Conservation (phyloP, 2,113 vertebrate genomes). For the Vulpes vulpes region DNA sequence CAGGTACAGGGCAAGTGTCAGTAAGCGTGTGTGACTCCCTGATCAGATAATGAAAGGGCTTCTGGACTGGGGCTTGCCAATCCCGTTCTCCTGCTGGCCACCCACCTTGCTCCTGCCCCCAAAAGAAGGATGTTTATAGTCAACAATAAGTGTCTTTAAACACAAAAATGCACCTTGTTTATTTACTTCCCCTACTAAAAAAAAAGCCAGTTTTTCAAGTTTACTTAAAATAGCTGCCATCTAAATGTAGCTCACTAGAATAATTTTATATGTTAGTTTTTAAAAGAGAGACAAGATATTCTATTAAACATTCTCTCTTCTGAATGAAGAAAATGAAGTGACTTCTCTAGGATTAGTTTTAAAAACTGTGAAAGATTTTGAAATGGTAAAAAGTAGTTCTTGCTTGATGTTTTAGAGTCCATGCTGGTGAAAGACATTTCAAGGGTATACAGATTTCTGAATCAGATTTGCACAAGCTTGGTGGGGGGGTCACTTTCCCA, state of each 20-base stretch:
- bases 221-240: neutral
- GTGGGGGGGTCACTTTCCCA: too few species aligned
- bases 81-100: too few species aligned
- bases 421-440: neutral
- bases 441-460: neutral
- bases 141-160: neutral
- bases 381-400: neutral
- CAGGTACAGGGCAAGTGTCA: neutral
- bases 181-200: neutral
- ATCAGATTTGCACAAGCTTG: neutral
- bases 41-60: fast-evolving
- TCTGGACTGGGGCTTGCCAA: neutral
- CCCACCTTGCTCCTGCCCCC: neutral
- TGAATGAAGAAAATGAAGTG: neutral
- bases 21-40: neutral
- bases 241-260: neutral
- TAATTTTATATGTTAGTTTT: neutral
- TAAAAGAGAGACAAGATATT: neutral
- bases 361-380: neutral
- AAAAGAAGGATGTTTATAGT: neutral
- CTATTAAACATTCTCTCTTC: neutral
- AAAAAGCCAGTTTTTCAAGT: neutral
- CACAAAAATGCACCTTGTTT: neutral
- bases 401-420: neutral
- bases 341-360: neutral